Evolutionary conservation across 2,113 vertebrate genomes (phyloP).

Genomic region (Irena cyanogastra): DNA sequence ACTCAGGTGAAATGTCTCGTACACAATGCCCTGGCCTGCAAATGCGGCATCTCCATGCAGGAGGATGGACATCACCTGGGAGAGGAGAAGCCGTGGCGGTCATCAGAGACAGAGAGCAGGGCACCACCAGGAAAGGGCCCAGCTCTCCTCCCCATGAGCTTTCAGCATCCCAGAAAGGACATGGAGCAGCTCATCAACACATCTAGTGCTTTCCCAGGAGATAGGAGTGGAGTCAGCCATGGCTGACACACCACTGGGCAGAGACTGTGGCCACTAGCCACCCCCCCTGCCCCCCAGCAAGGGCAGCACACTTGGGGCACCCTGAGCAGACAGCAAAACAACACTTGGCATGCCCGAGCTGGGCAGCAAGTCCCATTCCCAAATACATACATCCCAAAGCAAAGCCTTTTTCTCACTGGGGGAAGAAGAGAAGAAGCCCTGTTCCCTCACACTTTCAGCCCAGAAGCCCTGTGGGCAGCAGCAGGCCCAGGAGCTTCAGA

Average conservation of each 20-base stretch:
- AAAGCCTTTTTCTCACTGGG: neutral
- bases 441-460: neutral
- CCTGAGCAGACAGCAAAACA: neutral
- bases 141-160: neutral
- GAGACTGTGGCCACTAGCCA: neutral
- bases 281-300: neutral
- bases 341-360: accelerated
- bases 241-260: neutral
- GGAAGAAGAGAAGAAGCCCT: neutral
- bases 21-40: constrained; percentile 92
- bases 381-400: neutral
- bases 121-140: neutral
- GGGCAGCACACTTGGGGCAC: accelerated
- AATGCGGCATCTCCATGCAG: constrained; percentile 93
- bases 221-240: neutral
- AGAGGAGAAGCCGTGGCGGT: accelerated
- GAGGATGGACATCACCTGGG: constrained; percentile 92
- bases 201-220: neutral
- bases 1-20: constrained; percentile 93
- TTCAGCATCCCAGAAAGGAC: neutral
- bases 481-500: accelerated
- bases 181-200: neutral
- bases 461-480: neutral
- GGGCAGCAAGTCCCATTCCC: neutral
- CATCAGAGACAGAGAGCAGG: neutral